These are phyloP conservation scores for Drosophila macrothrix DNA, from an alignment of 2,888 invertebrate genomes.

Conservation along the genomic window DNA sequence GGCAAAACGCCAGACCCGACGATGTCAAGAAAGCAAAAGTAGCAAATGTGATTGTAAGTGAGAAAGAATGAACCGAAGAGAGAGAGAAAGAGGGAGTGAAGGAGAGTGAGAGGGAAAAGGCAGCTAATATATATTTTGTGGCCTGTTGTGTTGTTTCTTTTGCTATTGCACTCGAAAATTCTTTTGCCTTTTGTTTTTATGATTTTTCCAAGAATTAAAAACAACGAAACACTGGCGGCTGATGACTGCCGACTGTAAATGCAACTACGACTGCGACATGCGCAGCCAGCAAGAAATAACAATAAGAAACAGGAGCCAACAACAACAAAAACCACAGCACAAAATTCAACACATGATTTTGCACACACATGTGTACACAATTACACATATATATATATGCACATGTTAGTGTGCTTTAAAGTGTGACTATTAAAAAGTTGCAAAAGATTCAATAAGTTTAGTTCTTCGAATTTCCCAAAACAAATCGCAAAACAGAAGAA, in stretches of 20 bases:
- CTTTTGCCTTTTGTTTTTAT: conserved; percentile 79
- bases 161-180: conserved; percentile 77
- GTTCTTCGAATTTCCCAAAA: conserved; percentile 44
- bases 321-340: conserved; percentile 38
- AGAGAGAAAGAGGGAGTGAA: conserved; percentile 21
- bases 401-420: neutral
- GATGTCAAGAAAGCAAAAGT: conserved; percentile 65
- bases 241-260: conserved; percentile 33
- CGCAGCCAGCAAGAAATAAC: conserved; percentile 59
- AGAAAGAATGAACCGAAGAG: conserved; percentile 8
- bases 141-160: conserved; percentile 35
- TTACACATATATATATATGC: conserved; percentile 3
- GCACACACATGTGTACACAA: conserved; percentile 47
- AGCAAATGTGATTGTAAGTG: conserved; percentile 61
- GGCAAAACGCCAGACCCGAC: conserved; percentile 47
- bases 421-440: neutral
- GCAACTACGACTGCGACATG: conserved; percentile 49
- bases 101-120: conserved; percentile 20
- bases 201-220: conserved; percentile 75
- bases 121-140: conserved; percentile 63
- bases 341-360: conserved; percentile 50
- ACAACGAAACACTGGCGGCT: conserved; percentile 47
- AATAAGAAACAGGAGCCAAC: conserved; percentile 65
- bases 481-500: conserved; percentile 15
- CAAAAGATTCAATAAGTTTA: neutral